A percentile compares a stretch with the other conserved stretches of the same genome.
These are phyloP conservation scores for Geophilus truncorum DNA, from an alignment of 2,888 invertebrate genomes.

Conservation along the genomic window DNA sequence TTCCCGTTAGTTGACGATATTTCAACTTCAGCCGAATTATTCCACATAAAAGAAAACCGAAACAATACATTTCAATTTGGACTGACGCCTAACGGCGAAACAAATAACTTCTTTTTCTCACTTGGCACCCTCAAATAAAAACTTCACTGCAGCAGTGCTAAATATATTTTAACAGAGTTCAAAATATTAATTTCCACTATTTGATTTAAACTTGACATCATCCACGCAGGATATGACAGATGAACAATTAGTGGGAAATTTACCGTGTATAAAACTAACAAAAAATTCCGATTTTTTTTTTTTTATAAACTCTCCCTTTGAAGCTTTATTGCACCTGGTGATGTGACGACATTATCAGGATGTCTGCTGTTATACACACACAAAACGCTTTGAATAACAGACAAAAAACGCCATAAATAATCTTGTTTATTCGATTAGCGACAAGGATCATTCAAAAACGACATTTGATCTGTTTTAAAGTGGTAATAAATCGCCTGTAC, in stretches of 20 bases:
- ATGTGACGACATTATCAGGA: not conserved
- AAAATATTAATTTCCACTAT: too few species aligned
- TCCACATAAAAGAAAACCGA: not conserved
- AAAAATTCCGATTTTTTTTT: not conserved
- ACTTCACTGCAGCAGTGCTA: too few species aligned
- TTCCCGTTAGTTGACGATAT: slow-evolving; percentile 7
- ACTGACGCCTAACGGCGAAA: not conserved
- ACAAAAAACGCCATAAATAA: too few species aligned
- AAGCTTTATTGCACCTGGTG: not conserved
- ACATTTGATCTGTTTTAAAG: not conserved
- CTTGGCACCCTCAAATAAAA: too few species aligned
- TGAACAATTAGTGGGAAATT: not conserved
- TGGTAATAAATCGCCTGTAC: not conserved
- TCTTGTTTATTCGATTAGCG: too few species aligned
- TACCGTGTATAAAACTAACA: not conserved
- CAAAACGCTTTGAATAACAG: too few species aligned
- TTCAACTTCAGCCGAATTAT: not conserved
- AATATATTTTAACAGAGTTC: too few species aligned
- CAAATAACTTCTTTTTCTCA: too few species aligned
- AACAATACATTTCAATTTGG: not conserved
- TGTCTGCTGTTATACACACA: not conserved
- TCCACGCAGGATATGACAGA: not conserved
- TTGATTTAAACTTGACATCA: not conserved
- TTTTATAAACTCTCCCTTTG: not conserved
- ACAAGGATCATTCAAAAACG: too few species aligned